phyloP scores from a whole-genome alignment of 2,113 vertebrate species.

The Elephas maximus region DNA sequence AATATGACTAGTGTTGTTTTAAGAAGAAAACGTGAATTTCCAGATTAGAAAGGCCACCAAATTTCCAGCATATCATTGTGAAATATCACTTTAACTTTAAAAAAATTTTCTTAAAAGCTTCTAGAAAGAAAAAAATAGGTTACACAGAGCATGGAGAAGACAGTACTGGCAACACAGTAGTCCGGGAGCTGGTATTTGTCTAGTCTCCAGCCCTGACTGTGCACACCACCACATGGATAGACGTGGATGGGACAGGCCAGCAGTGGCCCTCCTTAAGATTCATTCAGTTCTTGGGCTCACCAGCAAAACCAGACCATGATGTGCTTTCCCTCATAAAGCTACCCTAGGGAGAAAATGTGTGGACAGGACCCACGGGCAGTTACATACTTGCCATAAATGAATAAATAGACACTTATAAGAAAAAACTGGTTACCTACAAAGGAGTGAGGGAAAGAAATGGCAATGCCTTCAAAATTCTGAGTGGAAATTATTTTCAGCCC shows the following conservation, averaged over 20 bases:
- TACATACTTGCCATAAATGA: slow-evolving; percentile 1
- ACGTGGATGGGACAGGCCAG: not conserved
- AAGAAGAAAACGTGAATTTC: not conserved
- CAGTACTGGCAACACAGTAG: not conserved
- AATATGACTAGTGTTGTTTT: not conserved
- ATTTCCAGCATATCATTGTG: not conserved
- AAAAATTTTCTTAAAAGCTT: slow-evolving; percentile 44
- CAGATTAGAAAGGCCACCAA: not conserved
- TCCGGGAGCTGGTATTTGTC: not conserved
- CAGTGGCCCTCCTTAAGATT: not conserved
- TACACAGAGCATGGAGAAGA: not conserved
- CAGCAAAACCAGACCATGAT: not conserved
- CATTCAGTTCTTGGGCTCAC: not conserved
- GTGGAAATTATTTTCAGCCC: slow-evolving; percentile 25
- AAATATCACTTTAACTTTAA: not conserved
- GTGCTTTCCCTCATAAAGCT: not conserved
- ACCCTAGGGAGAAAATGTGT: not conserved
- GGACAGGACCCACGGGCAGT: not conserved
- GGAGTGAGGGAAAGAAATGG: not conserved
- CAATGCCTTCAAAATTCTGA: slow-evolving; percentile 39
- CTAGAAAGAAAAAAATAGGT: slow-evolving; percentile 48
- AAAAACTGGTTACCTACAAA: not conserved
- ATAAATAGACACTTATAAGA: slow-evolving; percentile 31
- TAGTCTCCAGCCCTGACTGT: not conserved
- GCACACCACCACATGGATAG: not conserved